A percentile compares a stretch with the other conserved stretches of the same genome.
phyloP scores from a whole-genome alignment of 2,888 invertebrate species.

The Leucophora obtusa region DNA sequence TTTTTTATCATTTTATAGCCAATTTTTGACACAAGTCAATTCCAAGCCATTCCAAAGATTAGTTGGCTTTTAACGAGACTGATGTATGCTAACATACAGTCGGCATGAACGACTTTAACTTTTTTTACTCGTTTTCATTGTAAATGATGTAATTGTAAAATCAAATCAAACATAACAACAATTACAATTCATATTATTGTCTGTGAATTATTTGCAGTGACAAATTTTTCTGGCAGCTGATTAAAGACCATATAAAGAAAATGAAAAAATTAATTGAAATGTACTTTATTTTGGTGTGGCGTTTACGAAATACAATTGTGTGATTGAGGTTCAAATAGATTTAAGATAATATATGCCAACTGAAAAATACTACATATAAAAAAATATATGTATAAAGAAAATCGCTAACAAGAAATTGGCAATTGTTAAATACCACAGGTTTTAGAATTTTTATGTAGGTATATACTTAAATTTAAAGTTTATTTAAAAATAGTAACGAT shows the following conservation, averaged over 20 bases:
- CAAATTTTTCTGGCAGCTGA: too few species aligned
- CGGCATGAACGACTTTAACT: too few species aligned
- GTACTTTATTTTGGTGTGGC: neutral
- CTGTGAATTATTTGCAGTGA: too few species aligned
- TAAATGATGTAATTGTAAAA: neutral
- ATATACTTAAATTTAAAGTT: conserved; percentile 24
- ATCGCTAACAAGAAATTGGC: conserved; percentile 24
- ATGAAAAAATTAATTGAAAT: too few species aligned
- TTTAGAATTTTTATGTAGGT: conserved; percentile 16
- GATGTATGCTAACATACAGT: too few species aligned
- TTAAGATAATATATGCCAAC: neutral
- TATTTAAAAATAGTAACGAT: conserved; percentile 35
- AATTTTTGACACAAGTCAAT: too few species aligned
- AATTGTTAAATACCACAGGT: conserved; percentile 16
- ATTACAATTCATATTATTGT: neutral
- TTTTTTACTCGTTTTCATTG: too few species aligned
- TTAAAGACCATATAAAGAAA: too few species aligned
- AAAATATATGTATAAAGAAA: neutral
- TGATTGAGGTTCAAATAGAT: conserved; percentile 13
- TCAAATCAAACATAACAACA: neutral
- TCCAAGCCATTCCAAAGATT: too few species aligned
- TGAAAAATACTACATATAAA: conserved; percentile 11
- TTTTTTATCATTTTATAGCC: too few species aligned
- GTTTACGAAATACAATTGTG: neutral
- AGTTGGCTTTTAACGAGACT: too few species aligned